Evolutionary conservation across 2,888 invertebrate species (phyloP).

Genomic region (Neoaliturus tenellus): DNA sequence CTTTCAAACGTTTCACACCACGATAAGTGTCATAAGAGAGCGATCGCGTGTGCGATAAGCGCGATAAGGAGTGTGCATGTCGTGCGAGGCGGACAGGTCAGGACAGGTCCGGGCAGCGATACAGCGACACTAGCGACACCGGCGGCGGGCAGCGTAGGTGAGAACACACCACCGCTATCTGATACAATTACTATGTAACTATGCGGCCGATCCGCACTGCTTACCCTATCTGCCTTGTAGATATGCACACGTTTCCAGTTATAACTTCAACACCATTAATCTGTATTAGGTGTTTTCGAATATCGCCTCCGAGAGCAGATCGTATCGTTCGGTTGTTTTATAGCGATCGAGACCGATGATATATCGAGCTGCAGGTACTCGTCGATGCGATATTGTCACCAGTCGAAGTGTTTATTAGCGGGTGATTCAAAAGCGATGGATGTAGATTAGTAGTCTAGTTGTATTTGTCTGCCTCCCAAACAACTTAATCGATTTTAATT

Average conservation of each 20-base stretch:
- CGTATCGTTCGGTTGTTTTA: background rate
- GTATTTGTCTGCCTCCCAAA: too few species aligned
- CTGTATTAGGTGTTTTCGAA: slow-evolving; percentile 33
- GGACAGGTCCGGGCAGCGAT: too few species aligned
- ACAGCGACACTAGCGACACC: too few species aligned
- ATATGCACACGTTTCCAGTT: slow-evolving; percentile 30
- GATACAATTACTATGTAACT: slow-evolving; percentile 31
- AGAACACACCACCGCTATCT: slow-evolving; percentile 31
- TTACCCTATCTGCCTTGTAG: slow-evolving; percentile 14
- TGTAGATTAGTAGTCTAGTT: too few species aligned
- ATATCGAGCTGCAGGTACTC: background rate
- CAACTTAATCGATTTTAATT: too few species aligned
- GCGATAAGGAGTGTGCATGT: too few species aligned
- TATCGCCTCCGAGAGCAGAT: slow-evolving; percentile 16
- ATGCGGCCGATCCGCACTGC: slow-evolving; percentile 8
- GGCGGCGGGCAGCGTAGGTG: background rate
- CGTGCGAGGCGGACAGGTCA: too few species aligned
- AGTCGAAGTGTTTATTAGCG: background rate
- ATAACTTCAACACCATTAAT: slow-evolving; percentile 25
- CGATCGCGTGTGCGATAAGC: too few species aligned
- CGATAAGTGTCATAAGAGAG: too few species aligned
- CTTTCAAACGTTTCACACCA: background rate
- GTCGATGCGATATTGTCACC: background rate
- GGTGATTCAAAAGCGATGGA: background rate
- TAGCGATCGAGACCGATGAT: background rate